phyloP scores from a whole-genome alignment of 2,113 vertebrate genomes.

The Chitala chitala region DNA sequence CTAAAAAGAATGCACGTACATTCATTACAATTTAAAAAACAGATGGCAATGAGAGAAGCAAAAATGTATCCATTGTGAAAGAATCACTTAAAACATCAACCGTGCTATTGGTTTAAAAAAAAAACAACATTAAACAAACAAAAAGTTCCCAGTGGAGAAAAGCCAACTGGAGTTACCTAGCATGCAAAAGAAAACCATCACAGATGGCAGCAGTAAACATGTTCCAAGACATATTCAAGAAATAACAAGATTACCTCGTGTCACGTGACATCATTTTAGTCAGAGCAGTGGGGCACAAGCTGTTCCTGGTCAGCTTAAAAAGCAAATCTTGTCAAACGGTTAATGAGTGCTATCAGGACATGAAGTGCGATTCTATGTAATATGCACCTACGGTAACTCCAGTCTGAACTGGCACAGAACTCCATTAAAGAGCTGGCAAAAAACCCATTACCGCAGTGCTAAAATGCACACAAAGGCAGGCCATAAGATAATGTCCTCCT shows the following conservation, averaged over 20 bases:
- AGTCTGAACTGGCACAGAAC: not conserved
- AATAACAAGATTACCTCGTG: constrained; percentile 53
- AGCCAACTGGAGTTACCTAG: not conserved
- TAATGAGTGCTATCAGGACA: not conserved
- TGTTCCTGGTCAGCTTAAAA: not conserved
- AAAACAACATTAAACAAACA: not conserved
- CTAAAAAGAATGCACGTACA: not conserved
- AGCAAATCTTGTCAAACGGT: not conserved
- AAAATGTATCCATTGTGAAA: not conserved
- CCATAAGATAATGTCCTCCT: too few species aligned
- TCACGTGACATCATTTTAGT: too few species aligned
- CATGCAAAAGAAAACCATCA: constrained; percentile 39
- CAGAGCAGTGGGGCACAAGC: too few species aligned
- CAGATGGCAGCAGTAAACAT: constrained; percentile 37
- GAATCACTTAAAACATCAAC: not conserved
- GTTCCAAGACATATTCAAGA: constrained; percentile 21
- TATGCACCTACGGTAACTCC: not conserved
- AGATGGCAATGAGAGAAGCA: not conserved
- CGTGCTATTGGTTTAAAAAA: too few species aligned
- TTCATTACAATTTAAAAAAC: not conserved
- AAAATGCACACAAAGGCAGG: too few species aligned
- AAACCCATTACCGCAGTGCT: too few species aligned
- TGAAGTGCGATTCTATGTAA: too few species aligned
- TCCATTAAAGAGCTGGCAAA: too few species aligned
- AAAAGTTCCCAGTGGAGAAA: not conserved